Conservation (phyloP, 2,113 vertebrate genomes). For the Galemys pyrenaicus region DNA sequence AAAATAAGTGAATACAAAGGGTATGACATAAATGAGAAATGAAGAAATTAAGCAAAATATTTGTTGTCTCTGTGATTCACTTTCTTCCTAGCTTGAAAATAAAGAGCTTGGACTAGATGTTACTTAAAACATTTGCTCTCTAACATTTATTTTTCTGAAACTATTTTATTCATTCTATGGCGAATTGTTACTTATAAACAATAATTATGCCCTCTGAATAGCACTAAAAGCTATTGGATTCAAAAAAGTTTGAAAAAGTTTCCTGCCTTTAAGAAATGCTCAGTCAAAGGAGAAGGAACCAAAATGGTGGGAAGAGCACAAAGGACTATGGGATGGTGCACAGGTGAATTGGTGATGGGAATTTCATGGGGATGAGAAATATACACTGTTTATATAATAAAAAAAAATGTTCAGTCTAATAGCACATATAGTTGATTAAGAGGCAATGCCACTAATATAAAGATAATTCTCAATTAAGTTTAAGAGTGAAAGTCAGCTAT, state of each 20-base stretch:
- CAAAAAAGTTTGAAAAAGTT: neutral
- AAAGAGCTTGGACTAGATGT: neutral
- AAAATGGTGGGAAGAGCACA: no score
- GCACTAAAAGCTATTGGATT: neutral
- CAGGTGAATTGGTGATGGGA: no score
- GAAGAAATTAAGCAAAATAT: neutral
- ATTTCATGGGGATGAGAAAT: no score
- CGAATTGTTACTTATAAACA: neutral
- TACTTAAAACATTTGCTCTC: neutral
- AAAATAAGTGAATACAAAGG: neutral
- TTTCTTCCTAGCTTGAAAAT: neutral
- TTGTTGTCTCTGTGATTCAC: neutral
- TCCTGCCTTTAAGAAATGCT: neutral
- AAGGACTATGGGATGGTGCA: no score
- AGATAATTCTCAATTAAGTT: neutral
- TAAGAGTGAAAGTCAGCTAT: neutral
- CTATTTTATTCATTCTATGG: neutral
- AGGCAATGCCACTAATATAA: neutral
- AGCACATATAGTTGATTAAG: neutral
- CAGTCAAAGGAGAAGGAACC: no score
- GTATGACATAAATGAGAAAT: neutral
- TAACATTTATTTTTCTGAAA: neutral
- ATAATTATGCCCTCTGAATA: neutral
- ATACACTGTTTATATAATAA: no score
- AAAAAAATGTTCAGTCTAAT: neutral